Evolutionary conservation across 2,797 vertebrate genomes (phyloP).

Genomic region (Holocentrus rufus): DNA sequence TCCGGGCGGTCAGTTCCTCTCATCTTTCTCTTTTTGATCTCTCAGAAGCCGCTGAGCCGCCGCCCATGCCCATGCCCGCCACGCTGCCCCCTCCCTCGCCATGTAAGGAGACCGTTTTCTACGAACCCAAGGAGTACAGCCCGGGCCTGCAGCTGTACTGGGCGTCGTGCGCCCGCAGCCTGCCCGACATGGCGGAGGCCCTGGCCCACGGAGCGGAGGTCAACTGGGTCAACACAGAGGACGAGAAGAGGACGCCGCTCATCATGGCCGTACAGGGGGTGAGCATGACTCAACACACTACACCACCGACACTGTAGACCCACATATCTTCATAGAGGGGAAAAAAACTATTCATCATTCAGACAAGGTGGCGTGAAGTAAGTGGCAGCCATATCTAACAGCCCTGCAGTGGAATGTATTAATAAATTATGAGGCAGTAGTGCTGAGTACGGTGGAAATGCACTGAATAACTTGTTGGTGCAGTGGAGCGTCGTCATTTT

Average conservation of each 20-base stretch:
- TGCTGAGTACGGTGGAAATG: no score
- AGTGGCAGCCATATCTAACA: no score
- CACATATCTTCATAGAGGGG: no score
- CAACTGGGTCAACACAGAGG: conserved; percentile 92
- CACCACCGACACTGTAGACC: neutral
- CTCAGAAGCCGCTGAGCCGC: conserved; percentile 68
- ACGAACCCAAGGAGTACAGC: conserved; percentile 84
- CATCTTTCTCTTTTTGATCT: neutral
- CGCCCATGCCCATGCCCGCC: conserved; percentile 70
- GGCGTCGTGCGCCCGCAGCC: conserved; percentile 90
- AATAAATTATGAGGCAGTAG: no score
- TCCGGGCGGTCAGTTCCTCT: neutral
- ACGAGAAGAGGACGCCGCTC: conserved; percentile 91
- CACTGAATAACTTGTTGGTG: no score
- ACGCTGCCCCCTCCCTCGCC: conserved; percentile 68
- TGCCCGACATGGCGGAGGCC: conserved; percentile 96
- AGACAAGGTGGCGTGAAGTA: no score
- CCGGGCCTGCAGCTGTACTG: conserved; percentile 91
- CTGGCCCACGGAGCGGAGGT: conserved; percentile 94
- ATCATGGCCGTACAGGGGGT: conserved; percentile 98
- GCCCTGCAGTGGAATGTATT: no score
- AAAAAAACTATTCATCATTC: no score
- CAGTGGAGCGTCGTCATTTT: no score
- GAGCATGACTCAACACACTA: conserved; percentile 43
- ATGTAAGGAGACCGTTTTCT: conserved; percentile 83